phyloP scores from a whole-genome alignment of 2,113 vertebrate genomes.

The Gymnarchus niloticus region DNA sequence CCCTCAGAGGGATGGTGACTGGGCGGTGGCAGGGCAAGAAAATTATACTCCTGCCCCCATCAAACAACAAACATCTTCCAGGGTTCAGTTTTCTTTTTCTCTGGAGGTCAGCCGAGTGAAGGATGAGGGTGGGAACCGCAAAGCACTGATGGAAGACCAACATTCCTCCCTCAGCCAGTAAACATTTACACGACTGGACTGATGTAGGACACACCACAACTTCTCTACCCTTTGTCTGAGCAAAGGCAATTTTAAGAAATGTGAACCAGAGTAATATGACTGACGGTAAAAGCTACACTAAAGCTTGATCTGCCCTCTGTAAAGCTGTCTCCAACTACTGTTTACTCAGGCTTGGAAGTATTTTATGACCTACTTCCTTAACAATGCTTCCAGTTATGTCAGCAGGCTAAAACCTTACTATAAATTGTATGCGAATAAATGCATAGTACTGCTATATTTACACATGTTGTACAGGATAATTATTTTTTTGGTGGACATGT shows the following conservation, averaged over 20 bases:
- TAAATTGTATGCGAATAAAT: slow-evolving; percentile 13
- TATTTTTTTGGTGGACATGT: neutral
- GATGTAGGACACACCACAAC: neutral
- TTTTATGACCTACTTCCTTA: neutral
- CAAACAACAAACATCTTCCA: neutral
- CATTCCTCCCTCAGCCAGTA: neutral
- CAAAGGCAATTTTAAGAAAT: neutral
- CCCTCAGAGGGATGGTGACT: neutral
- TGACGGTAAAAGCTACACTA: neutral
- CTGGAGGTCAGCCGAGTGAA: neutral
- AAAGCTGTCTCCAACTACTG: slow-evolving; percentile 4
- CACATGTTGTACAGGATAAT: slow-evolving; percentile 5
- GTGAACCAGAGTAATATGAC: slow-evolving; percentile 14
- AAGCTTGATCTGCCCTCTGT: neutral
- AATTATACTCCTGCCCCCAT: neutral
- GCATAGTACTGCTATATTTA: slow-evolving; percentile 12
- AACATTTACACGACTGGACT: neutral
- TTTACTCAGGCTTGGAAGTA: neutral
- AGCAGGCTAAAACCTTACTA: slow-evolving; percentile 2
- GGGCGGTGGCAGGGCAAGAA: neutral
- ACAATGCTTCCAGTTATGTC: neutral
- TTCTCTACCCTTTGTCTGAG: neutral
- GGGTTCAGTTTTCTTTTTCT: neutral
- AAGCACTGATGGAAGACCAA: neutral
- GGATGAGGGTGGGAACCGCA: slow-evolving; percentile 2